A percentile compares a stretch with the other conserved stretches of the same genome.
Evolutionary conservation across 1,140 invertebrate genomes (phyloP).

Genomic region (Diplogasteroides magnus): DNA sequence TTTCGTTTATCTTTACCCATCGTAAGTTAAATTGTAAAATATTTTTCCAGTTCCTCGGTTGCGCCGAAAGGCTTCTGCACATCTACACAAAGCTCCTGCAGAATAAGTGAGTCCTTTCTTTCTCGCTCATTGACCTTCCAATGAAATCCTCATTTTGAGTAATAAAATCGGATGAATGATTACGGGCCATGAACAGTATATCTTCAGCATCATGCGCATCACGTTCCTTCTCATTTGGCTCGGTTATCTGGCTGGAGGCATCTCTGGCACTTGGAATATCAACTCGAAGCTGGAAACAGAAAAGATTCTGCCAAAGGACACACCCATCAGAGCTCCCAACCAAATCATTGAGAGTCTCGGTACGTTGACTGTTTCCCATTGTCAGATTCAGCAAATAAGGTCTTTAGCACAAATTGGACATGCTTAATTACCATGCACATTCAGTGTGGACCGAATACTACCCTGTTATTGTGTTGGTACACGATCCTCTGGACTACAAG

Average conservation of each 20-base stretch:
- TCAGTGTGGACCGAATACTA: constrained; percentile 52
- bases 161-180: not conserved
- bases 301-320: constrained; percentile 47
- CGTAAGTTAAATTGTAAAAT: no score
- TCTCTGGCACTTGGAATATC: constrained; percentile 37
- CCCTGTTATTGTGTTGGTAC: constrained; percentile 51
- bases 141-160: not conserved
- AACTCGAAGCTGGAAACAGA: constrained; percentile 40
- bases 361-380: no score
- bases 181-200: no score
- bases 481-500: constrained; percentile 46
- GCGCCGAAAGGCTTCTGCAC: constrained; percentile 2
- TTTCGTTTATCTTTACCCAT: no score
- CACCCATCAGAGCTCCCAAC: constrained; percentile 42
- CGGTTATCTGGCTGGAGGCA: constrained; percentile 10
- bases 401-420: no score
- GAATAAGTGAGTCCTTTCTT: not conserved
- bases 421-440: not conserved
- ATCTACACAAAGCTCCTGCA: constrained; percentile 13
- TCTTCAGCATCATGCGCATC: not conserved
- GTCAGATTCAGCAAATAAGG: no score
- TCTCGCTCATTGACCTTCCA: not conserved
- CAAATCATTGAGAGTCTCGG: constrained; percentile 40
- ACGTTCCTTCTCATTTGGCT: not conserved
- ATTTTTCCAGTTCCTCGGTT: constrained; percentile 8